A percentile compares a stretch with the other conserved stretches of the same genome.
These are phyloP conservation scores for Nemurella pictetii DNA, from an alignment of 2,888 invertebrate species.

Conservation along the genomic window DNA sequence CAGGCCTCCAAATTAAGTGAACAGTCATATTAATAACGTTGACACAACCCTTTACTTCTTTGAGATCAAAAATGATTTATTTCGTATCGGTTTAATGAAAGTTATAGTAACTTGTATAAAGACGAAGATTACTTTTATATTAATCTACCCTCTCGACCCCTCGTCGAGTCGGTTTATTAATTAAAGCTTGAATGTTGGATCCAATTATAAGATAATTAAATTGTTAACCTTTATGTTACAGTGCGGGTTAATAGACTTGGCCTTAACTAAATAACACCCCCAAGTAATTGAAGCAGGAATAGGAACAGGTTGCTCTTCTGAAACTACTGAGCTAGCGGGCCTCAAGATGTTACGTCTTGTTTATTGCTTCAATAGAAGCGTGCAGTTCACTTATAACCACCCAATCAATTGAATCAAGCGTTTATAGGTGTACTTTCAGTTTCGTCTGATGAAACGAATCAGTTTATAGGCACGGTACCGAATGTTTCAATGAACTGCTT, in stretches of 20 bases:
- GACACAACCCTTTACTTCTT: not conserved
- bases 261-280: slow-evolving; percentile 13
- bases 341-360: not conserved
- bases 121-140: slow-evolving; percentile 9
- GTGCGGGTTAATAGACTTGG: not conserved
- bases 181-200: slow-evolving; percentile 2
- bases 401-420: not conserved
- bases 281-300: slow-evolving; percentile 8
- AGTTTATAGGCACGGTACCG: not conserved
- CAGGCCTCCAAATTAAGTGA: not conserved
- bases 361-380: not conserved
- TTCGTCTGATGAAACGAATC: not conserved
- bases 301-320: not conserved
- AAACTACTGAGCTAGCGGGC: not conserved
- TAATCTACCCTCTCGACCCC: not conserved
- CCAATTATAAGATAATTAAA: slow-evolving; percentile 20
- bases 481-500: too few species aligned
- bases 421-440: not conserved
- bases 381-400: not conserved
- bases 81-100: not conserved
- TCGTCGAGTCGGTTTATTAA: not conserved
- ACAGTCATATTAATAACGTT: not conserved
- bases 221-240: slow-evolving; percentile 22
- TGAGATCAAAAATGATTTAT: not conserved
- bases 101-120: not conserved